Conservation (phyloP, 2,888 invertebrate species). For the Drosophila borealis region DNA sequence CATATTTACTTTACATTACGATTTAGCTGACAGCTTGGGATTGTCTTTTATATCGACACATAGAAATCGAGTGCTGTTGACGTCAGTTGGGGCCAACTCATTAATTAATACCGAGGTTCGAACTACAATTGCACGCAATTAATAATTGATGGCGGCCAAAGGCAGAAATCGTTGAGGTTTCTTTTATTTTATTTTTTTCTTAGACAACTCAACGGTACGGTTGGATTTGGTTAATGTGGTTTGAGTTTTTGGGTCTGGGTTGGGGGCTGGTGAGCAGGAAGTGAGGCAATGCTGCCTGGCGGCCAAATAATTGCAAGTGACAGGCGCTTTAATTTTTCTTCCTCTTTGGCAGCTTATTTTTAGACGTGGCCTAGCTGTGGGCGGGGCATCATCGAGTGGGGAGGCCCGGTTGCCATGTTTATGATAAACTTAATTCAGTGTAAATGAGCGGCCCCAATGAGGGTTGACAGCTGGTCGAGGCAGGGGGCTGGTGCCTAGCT, state of each 20-base stretch:
- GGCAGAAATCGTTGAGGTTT: constrained; percentile 36
- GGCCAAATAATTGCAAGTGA: constrained; percentile 82
- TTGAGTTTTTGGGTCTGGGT: constrained; percentile 5
- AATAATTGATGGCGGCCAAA: constrained; percentile 56
- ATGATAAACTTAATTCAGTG: constrained; percentile 81
- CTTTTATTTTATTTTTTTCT: constrained; percentile 12
- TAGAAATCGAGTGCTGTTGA: constrained; percentile 24
- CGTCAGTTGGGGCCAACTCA: constrained; percentile 18
- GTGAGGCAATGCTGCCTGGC: constrained; percentile 67
- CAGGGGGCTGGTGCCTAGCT: neutral
- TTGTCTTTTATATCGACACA: neutral
- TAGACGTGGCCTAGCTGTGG: constrained; percentile 33
- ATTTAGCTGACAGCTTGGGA: neutral
- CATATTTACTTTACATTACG: constrained; percentile 9
- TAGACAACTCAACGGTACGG: constrained; percentile 55
- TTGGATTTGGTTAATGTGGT: constrained; percentile 60
- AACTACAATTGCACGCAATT: constrained; percentile 61
- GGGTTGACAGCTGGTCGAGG: constrained; percentile 51
- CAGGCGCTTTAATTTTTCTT: constrained; percentile 81
- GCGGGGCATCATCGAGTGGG: constrained; percentile 5
- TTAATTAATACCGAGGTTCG: constrained; percentile 59
- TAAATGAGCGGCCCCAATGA: constrained; percentile 73
- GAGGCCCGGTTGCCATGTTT: constrained; percentile 65
- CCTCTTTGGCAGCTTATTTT: constrained; percentile 73
- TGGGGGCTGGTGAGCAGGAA: constrained; percentile 23